Conservation (phyloP, 2,113 vertebrate genomes). For the Vireo altiloquus region DNA sequence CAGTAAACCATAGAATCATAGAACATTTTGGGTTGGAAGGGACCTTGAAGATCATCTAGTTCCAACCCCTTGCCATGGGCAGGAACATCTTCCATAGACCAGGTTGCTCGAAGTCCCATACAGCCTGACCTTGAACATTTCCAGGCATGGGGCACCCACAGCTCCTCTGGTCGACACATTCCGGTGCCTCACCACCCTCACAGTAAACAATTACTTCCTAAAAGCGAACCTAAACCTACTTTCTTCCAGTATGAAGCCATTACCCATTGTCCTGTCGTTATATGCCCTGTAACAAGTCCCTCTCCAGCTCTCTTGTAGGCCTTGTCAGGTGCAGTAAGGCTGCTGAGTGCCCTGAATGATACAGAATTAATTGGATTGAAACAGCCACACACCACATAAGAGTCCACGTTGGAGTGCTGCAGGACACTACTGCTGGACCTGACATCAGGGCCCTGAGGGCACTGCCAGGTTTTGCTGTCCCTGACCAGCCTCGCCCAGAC, state of each 20-base stretch:
- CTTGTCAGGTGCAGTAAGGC: not conserved
- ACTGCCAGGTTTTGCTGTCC: not conserved
- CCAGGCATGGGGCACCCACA: not conserved
- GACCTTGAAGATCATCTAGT: not conserved
- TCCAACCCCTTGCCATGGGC: not conserved
- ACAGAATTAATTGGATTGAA: not conserved
- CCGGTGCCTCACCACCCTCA: not conserved
- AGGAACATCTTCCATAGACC: not conserved
- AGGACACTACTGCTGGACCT: not conserved
- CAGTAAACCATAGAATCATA: not conserved
- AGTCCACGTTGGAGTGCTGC: rapidly evolving
- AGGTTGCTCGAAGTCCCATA: not conserved
- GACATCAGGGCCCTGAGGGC: rapidly evolving
- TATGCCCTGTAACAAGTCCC: not conserved
- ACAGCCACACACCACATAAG: rapidly evolving
- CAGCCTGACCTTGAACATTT: not conserved
- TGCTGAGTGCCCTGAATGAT: not conserved
- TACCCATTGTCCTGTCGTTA: not conserved
- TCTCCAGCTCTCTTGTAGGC: not conserved
- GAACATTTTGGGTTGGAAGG: not conserved
- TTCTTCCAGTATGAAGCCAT: not conserved
- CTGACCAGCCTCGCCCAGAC: no score
- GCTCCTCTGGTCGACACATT: not conserved
- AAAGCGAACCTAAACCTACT: not conserved
- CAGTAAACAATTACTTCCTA: not conserved